Evolutionary conservation across 2,888 invertebrate species (phyloP).

Genomic region (Philereme transversata): DNA sequence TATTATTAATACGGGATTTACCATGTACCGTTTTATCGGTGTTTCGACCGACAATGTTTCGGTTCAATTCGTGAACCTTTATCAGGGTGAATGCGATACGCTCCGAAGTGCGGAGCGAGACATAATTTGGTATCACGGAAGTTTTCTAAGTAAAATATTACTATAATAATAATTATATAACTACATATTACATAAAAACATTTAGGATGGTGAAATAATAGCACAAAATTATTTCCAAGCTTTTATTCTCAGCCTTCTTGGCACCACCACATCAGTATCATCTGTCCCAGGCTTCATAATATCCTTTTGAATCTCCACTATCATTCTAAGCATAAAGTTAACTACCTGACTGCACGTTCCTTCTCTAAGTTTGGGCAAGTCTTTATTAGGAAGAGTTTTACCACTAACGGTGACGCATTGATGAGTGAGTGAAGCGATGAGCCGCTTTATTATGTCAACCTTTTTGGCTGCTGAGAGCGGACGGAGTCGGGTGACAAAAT

Average conservation of each 20-base stretch:
- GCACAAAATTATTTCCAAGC: constrained; percentile 68
- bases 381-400: constrained; percentile 62
- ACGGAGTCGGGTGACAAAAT: constrained; percentile 87
- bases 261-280: constrained; percentile 69
- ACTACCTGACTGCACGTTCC: constrained; percentile 81
- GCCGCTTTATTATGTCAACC: constrained; percentile 85
- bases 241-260: constrained; percentile 66
- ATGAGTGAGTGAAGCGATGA: constrained; percentile 87
- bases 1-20: too few species aligned
- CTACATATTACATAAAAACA: too few species aligned
- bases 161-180: too few species aligned
- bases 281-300: constrained; percentile 67
- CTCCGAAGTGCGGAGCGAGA: too few species aligned
- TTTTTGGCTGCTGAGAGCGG: constrained; percentile 85
- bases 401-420: constrained; percentile 79
- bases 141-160: too few species aligned
- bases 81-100: too few species aligned
- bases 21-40: too few species aligned
- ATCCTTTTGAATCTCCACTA: constrained; percentile 78
- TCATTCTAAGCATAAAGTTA: constrained; percentile 79
- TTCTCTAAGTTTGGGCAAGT: constrained; percentile 81
- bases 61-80: too few species aligned
- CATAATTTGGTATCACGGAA: too few species aligned
- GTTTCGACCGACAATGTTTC: too few species aligned
- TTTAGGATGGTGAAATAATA: constrained; percentile 15